These are phyloP conservation scores for Trinectes maculatus DNA, from an alignment of 2,113 vertebrate species.

Conservation along the genomic window DNA sequence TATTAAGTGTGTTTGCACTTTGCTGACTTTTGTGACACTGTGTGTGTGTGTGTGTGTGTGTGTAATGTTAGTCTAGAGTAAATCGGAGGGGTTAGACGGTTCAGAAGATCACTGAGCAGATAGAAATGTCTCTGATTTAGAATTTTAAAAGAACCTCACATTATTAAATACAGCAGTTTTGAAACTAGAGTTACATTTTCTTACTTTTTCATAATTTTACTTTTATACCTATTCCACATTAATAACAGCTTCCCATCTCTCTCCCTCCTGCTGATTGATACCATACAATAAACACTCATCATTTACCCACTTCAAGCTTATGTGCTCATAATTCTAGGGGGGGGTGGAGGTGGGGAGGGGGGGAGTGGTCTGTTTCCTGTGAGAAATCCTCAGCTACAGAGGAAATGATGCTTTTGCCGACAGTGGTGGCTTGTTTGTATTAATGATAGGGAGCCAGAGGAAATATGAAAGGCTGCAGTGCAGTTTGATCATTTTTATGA, in stretches of 20 bases:
- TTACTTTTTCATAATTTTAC: not conserved
- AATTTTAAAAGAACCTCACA: not conserved
- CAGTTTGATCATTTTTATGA: slow-evolving; percentile 41
- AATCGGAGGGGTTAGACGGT: not conserved
- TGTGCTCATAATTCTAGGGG: not conserved
- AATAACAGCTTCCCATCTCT: not conserved
- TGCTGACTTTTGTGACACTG: not conserved
- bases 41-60: not conserved
- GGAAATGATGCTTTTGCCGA: slow-evolving; percentile 35
- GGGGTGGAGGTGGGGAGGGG: too few species aligned
- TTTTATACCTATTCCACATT: not conserved
- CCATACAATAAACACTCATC: not conserved
- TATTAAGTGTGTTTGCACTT: slow-evolving; percentile 9
- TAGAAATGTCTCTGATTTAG: not conserved
- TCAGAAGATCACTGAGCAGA: not conserved
- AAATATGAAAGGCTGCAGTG: not conserved
- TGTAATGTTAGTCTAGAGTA: not conserved
- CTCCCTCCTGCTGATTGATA: slow-evolving; percentile 14
- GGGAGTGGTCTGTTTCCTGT: slow-evolving; percentile 57
- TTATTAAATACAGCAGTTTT: slow-evolving; percentile 7
- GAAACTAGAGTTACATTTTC: not conserved
- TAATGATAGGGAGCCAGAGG: slow-evolving; percentile 47
- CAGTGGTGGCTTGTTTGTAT: slow-evolving; percentile 10
- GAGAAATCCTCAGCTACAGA: slow-evolving; percentile 47
- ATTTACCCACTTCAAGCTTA: not conserved